Evolutionary conservation across 2,888 invertebrate genomes (phyloP).

Genomic region (Metellina segmentata): DNA sequence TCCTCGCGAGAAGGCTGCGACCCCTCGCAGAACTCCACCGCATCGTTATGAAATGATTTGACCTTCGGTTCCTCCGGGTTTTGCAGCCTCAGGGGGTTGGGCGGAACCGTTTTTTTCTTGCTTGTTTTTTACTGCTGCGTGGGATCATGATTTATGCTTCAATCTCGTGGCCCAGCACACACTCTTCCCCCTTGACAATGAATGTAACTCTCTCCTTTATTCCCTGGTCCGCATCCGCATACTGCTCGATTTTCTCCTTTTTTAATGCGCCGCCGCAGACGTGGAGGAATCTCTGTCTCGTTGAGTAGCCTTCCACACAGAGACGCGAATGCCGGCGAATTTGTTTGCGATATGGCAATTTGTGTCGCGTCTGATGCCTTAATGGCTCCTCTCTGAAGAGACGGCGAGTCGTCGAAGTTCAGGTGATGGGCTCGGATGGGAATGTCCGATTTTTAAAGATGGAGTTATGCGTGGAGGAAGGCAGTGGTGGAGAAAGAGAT

Average conservation of each 20-base stretch:
- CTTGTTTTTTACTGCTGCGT: slow-evolving; percentile 64
- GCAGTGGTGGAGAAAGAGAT: too few species aligned
- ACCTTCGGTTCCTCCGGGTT: slow-evolving; percentile 70
- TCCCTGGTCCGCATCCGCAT: slow-evolving; percentile 61
- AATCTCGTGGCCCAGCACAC: slow-evolving; percentile 42
- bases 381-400: not conserved
- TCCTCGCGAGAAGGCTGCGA: slow-evolving; percentile 4
- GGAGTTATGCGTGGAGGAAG: too few species aligned
- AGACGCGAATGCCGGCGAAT: not conserved
- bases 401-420: too few species aligned
- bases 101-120: slow-evolving; percentile 59
- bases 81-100: slow-evolving; percentile 71
- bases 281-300: slow-evolving; percentile 64
- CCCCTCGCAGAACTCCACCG: slow-evolving; percentile 33
- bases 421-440: too few species aligned
- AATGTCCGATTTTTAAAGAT: too few species aligned
- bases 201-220: slow-evolving; percentile 68
- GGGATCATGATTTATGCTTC: slow-evolving; percentile 76
- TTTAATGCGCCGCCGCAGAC: slow-evolving; percentile 50
- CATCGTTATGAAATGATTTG: slow-evolving; percentile 75
- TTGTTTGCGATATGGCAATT: slow-evolving; percentile 53
- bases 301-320: too few species aligned
- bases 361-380: slow-evolving; percentile 15
- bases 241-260: slow-evolving; percentile 41
- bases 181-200: slow-evolving; percentile 41